Percentiles rank a stretch among this genome's conserved stretches.
Conservation (phyloP, 2,888 invertebrate species). For the Hydropsyche betteni region DNA sequence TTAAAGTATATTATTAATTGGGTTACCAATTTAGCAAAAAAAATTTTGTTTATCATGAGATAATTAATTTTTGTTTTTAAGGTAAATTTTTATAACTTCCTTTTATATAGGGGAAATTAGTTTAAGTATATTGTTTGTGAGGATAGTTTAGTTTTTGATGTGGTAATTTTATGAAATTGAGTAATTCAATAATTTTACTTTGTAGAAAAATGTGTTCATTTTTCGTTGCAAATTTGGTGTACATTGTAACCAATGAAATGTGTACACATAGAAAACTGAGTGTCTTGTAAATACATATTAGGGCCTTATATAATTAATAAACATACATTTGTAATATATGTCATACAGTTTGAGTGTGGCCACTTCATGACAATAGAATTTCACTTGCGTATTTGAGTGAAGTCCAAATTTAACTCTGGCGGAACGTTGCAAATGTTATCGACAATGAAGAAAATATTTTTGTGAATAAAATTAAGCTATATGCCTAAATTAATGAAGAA, state of each 20-base stretch:
- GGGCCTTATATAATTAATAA: constrained; percentile 50
- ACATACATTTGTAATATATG: constrained; percentile 46
- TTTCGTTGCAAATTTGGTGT: constrained; percentile 35
- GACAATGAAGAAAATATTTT: constrained; percentile 46
- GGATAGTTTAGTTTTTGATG: constrained; percentile 39
- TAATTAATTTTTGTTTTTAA: not conserved
- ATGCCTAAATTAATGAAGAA: constrained; percentile 26
- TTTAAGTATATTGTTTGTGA: constrained; percentile 32
- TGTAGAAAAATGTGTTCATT: constrained; percentile 39
- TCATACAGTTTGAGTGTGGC: constrained; percentile 48
- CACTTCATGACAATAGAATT: constrained; percentile 50
- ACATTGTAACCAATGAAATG: not conserved
- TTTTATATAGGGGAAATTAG: constrained; percentile 9
- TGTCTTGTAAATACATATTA: constrained; percentile 51
- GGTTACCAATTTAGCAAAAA: constrained; percentile 14
- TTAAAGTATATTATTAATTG: not conserved
- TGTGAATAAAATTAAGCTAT: constrained; percentile 44
- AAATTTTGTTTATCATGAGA: not conserved
- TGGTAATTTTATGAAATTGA: constrained; percentile 26
- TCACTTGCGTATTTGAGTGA: constrained; percentile 46
- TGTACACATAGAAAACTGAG: constrained; percentile 43
- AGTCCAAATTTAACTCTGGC: constrained; percentile 44
- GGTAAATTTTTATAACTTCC: constrained; percentile 22
- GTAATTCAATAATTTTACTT: constrained; percentile 23
- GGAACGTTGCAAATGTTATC: constrained; percentile 30